Percentiles rank a stretch among this genome's conserved stretches.
Evolutionary conservation across 2,797 vertebrate genomes (phyloP).

Genomic region (Coregonus ussuriensis): DNA sequence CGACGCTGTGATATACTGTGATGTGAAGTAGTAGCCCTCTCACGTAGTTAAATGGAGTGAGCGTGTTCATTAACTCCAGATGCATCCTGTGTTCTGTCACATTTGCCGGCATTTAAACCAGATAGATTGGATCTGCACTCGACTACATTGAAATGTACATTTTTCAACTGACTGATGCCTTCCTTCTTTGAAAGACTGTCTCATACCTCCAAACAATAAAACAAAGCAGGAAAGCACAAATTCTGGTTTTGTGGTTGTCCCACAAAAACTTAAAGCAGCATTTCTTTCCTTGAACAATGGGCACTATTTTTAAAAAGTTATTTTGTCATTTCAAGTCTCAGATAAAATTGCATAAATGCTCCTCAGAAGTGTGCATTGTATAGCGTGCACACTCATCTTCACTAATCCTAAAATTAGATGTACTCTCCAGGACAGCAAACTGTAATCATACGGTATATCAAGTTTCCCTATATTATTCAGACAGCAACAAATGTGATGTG

Average conservation of each 20-base stretch:
- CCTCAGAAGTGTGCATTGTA: background rate
- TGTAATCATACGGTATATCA: background rate
- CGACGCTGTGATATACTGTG: no score
- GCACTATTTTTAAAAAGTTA: background rate
- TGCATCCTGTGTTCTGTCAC: constrained; percentile 32
- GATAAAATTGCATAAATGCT: background rate
- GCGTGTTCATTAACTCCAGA: constrained; percentile 35
- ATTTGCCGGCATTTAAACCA: constrained; percentile 21
- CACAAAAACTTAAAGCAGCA: constrained; percentile 11
- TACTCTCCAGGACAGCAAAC: background rate
- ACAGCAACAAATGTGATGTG: background rate
- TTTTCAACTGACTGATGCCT: constrained; percentile 37
- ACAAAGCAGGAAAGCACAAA: constrained; percentile 39
- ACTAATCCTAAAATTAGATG: background rate
- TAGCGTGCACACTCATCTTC: background rate
- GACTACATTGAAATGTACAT: constrained; percentile 58
- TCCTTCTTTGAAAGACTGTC: constrained; percentile 39
- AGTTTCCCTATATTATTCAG: background rate
- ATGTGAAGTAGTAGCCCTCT: constrained; percentile 19
- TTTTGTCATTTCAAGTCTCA: background rate
- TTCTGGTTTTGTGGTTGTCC: constrained; percentile 13
- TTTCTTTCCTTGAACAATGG: background rate
- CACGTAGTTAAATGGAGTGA: background rate
- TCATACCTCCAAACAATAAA: constrained; percentile 31
- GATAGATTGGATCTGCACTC: constrained; percentile 52